Percentiles rank a stretch among this genome's conserved stretches.
Evolutionary conservation across 2,797 vertebrate species (phyloP).

Genomic region (Malacoraja senta): DNA sequence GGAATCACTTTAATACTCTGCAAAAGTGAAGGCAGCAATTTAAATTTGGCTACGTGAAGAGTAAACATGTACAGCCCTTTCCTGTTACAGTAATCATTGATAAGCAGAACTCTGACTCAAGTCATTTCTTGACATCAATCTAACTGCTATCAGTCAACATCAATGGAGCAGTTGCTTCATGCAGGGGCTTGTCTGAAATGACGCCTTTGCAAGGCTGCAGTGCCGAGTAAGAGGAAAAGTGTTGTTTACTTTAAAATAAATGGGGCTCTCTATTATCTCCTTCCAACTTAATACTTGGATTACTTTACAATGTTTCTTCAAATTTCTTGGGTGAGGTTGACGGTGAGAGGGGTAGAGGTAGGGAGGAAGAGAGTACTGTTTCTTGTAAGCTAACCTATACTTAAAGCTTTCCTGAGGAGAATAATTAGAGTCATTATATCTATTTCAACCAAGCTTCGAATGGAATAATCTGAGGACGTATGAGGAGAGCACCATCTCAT

Average conservation of each 20-base stretch:
- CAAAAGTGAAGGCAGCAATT: neutral
- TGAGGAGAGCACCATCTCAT: neutral
- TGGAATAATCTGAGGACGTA: neutral
- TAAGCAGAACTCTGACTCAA: neutral
- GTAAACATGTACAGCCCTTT: constrained; percentile 5
- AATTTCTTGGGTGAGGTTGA: neutral
- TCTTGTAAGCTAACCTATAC: neutral
- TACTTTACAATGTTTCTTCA: neutral
- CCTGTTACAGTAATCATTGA: neutral
- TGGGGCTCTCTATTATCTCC: neutral
- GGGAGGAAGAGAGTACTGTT: neutral
- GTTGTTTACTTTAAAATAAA: neutral
- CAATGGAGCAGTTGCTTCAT: neutral
- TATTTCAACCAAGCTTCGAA: neutral
- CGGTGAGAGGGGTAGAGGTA: neutral
- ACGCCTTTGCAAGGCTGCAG: neutral
- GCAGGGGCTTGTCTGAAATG: neutral
- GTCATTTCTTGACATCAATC: neutral
- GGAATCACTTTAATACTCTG: neutral
- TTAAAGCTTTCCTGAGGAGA: neutral
- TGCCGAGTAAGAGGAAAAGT: neutral
- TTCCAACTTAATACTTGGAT: neutral
- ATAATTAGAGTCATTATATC: constrained; percentile 13
- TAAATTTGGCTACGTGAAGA: neutral
- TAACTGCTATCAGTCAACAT: neutral